Conservation (phyloP, 2,113 vertebrate species). For the Calonectris borealis region DNA sequence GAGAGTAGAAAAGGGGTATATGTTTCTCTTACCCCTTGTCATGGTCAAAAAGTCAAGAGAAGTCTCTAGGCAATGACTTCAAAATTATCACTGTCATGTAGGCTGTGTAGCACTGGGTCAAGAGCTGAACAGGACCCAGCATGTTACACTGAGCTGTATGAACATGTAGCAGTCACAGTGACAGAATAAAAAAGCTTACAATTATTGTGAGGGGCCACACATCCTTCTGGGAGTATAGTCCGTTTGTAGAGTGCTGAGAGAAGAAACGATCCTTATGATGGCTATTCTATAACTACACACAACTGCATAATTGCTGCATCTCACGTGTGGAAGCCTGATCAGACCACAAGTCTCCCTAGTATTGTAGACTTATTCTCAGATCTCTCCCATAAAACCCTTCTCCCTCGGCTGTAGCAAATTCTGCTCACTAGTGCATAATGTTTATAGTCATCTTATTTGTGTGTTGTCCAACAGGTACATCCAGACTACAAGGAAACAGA, state of each 20-base stretch:
- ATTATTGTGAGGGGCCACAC: neutral
- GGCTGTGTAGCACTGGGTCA: neutral
- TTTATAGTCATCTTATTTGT: neutral
- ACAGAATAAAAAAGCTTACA: neutral
- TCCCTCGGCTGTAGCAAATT: neutral
- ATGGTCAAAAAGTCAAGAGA: neutral
- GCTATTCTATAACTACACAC: neutral
- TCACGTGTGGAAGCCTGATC: neutral
- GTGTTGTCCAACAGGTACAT: slow-evolving; percentile 41
- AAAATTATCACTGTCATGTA: neutral
- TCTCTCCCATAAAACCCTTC: neutral
- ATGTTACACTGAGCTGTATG: neutral
- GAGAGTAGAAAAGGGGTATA: neutral
- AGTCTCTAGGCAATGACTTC: neutral
- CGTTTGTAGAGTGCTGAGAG: neutral
- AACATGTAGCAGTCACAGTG: neutral
- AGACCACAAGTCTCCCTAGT: neutral
- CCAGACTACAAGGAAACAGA: slow-evolving; percentile 41
- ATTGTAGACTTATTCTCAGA: neutral
- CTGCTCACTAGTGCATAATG: neutral
- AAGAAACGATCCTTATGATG: neutral
- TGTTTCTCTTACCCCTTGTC: neutral
- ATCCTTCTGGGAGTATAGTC: neutral
- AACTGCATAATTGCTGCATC: fast-evolving
- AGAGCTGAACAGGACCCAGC: neutral